These are phyloP conservation scores for Thyatira batis DNA, from an alignment of 2,888 invertebrate genomes.

Conservation along the genomic window DNA sequence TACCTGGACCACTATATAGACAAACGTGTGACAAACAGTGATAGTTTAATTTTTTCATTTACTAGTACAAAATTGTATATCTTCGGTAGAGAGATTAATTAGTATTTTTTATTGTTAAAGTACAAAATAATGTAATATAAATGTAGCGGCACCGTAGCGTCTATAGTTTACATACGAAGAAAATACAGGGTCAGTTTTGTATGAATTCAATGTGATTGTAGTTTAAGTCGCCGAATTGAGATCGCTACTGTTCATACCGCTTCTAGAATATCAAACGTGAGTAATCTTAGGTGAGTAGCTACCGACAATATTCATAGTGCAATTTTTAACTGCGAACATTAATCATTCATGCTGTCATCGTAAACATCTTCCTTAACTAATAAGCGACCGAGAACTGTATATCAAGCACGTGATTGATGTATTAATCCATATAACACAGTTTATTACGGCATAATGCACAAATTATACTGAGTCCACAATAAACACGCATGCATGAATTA, in stretches of 20 bases:
- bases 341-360: constrained; percentile 33
- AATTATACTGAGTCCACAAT: constrained; percentile 30
- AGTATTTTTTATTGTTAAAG: constrained; percentile 76
- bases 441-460: constrained; percentile 25
- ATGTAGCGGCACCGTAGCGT: constrained; percentile 69
- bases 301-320: neutral
- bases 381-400: constrained; percentile 25
- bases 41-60: constrained; percentile 52
- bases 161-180: constrained; percentile 76
- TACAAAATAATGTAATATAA: constrained; percentile 76
- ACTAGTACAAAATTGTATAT: constrained; percentile 79
- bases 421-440: constrained; percentile 29
- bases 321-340: constrained; percentile 10
- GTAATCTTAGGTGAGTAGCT: constrained; percentile 68
- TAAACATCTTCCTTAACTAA: constrained; percentile 26
- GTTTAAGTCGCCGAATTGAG: constrained; percentile 74
- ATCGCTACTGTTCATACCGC: constrained; percentile 72
- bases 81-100: constrained; percentile 62
- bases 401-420: constrained; percentile 28
- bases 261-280: constrained; percentile 66
- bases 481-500: constrained; percentile 34
- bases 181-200: constrained; percentile 82
- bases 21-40: constrained; percentile 59
- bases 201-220: constrained; percentile 83
- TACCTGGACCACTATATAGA: constrained; percentile 82